phyloP scores from a whole-genome alignment of 1,140 invertebrate genomes.

The Maconellicoccus hirsutus region DNA sequence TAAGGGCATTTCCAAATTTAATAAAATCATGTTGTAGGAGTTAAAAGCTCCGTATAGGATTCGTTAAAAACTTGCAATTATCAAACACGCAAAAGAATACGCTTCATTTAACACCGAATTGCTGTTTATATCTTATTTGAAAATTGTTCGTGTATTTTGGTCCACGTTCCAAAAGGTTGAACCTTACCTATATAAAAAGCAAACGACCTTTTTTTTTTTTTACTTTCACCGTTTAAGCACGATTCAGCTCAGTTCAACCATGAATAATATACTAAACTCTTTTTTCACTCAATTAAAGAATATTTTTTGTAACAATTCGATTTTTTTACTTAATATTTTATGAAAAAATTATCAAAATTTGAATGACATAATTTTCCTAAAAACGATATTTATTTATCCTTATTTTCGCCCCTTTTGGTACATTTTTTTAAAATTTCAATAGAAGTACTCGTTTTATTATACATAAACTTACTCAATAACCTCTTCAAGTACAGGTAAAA shows the following conservation, averaged over 20 bases:
- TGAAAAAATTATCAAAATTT: no score
- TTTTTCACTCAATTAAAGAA: neutral
- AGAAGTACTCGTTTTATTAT: no score
- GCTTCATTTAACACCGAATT: neutral
- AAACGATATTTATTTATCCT: no score
- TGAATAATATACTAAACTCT: neutral
- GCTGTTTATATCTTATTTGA: neutral
- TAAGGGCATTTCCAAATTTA: neutral
- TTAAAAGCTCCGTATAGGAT: neutral
- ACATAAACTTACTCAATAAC: no score
- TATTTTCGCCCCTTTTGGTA: no score
- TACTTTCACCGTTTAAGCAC: neutral
- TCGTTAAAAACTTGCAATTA: neutral
- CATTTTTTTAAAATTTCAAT: no score
- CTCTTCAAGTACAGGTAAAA: no score
- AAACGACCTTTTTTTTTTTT: neutral
- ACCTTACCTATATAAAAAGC: slow-evolving; percentile 1
- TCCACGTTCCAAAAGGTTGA: neutral
- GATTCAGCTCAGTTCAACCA: neutral
- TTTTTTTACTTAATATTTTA: no score
- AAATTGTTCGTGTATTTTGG: slow-evolving; percentile 2
- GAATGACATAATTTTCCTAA: no score
- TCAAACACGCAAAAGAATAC: slow-evolving; percentile 6
- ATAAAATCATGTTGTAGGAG: slow-evolving; percentile 4
- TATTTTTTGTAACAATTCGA: neutral